phyloP scores from a whole-genome alignment of 2,888 invertebrate genomes.

The Cyaniris semiargus region DNA sequence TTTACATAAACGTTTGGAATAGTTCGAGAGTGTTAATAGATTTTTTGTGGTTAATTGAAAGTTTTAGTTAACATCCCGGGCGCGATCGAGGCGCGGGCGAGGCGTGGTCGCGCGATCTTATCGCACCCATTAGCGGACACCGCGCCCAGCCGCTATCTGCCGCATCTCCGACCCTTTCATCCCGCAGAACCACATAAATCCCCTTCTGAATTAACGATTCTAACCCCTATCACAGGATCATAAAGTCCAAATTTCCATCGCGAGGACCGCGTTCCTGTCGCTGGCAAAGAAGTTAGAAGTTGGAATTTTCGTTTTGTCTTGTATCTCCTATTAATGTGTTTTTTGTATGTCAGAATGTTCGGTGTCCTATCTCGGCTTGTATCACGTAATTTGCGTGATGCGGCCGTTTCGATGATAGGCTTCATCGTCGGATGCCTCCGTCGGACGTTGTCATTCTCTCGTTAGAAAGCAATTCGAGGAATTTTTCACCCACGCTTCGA shows the following conservation, averaged over 20 bases:
- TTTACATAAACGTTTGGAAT: slow-evolving; percentile 23
- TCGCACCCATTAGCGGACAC: slow-evolving; percentile 73
- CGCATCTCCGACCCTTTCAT: slow-evolving; percentile 56
- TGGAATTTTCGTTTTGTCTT: slow-evolving; percentile 56
- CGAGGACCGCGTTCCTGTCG: neutral
- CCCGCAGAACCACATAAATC: slow-evolving; percentile 53
- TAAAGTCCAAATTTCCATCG: slow-evolving; percentile 44
- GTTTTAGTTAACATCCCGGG: slow-evolving; percentile 30
- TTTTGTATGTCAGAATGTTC: slow-evolving; percentile 59
- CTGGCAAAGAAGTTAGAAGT: slow-evolving; percentile 41
- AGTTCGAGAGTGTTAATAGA: slow-evolving; percentile 23
- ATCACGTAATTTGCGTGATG: slow-evolving; percentile 72
- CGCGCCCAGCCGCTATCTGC: slow-evolving; percentile 71
- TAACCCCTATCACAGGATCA: slow-evolving; percentile 39
- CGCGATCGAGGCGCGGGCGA: slow-evolving; percentile 44
- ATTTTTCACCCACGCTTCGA: slow-evolving; percentile 62
- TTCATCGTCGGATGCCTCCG: slow-evolving; percentile 47
- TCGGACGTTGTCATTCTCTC: slow-evolving; percentile 61
- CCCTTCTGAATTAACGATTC: slow-evolving; percentile 39
- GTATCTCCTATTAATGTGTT: slow-evolving; percentile 59
- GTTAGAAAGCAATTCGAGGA: slow-evolving; percentile 61
- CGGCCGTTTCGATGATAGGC: slow-evolving; percentile 70
- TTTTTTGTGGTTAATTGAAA: slow-evolving; percentile 27
- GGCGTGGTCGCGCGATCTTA: slow-evolving; percentile 76
- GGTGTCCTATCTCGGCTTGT: slow-evolving; percentile 53